Conservation (phyloP, 2,888 invertebrate genomes). For the Erannis defoliaria region DNA sequence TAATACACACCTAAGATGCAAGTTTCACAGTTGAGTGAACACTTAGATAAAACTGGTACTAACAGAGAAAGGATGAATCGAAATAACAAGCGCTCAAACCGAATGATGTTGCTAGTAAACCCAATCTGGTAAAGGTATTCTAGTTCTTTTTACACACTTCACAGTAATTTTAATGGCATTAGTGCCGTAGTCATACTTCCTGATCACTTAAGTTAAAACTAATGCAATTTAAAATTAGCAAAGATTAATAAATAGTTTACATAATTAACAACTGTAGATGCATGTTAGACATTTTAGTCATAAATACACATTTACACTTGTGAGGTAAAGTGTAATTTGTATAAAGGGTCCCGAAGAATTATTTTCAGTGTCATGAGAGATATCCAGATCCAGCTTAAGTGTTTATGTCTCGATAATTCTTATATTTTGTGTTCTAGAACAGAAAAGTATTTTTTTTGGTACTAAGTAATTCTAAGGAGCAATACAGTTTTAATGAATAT, state of each 20-base stretch:
- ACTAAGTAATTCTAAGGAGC: neutral
- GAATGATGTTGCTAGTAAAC: neutral
- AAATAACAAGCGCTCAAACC: neutral
- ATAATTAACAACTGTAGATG: conserved; percentile 5
- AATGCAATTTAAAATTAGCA: conserved; percentile 1
- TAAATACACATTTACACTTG: neutral
- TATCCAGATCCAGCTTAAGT: neutral
- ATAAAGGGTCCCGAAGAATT: neutral
- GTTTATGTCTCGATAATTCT: neutral
- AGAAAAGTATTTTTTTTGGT: neutral
- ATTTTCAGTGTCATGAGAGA: neutral
- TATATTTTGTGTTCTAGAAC: neutral
- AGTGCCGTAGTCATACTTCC: neutral
- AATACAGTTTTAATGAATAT: neutral
- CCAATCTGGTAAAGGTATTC: neutral
- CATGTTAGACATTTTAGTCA: conserved; percentile 1
- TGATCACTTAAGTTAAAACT: neutral
- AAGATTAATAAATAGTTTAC: neutral
- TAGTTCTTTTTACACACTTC: neutral
- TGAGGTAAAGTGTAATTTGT: neutral
- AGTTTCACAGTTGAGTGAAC: neutral
- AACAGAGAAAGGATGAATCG: neutral
- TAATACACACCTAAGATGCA: conserved; percentile 4
- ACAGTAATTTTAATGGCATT: neutral
- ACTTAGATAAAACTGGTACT: neutral